Conservation (phyloP, 2,797 vertebrate species). For the Falco naumanni region DNA sequence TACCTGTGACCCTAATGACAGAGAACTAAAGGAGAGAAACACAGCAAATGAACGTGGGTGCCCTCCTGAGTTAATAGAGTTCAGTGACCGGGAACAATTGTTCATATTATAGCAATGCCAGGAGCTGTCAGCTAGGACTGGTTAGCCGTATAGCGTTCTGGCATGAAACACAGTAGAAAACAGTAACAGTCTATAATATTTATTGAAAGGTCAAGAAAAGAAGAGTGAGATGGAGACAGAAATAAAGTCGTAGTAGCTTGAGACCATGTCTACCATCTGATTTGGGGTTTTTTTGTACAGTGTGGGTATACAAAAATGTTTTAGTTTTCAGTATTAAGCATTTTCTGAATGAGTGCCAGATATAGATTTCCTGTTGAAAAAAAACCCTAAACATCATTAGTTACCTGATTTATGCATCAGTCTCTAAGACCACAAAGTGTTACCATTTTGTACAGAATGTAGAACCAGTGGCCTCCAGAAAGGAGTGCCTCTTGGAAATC, state of each 20-base stretch:
- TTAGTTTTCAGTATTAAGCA: not conserved
- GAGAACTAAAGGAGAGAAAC: not conserved
- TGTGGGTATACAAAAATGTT: not conserved
- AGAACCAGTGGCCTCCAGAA: not conserved
- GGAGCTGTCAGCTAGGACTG: not conserved
- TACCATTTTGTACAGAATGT: not conserved
- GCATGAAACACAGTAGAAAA: not conserved
- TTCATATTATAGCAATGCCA: not conserved
- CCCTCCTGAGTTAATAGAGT: not conserved
- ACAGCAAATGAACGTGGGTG: not conserved
- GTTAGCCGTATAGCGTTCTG: not conserved
- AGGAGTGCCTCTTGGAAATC: not conserved
- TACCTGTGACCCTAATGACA: not conserved
- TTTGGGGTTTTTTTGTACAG: not conserved
- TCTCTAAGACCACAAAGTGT: not conserved
- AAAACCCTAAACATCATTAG: not conserved
- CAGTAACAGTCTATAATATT: not conserved
- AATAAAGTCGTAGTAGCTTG: not conserved
- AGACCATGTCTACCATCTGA: not conserved
- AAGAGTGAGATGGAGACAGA: not conserved
- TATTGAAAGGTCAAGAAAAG: not conserved
- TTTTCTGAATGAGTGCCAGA: not conserved
- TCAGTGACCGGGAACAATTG: not conserved
- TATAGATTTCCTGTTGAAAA: not conserved
- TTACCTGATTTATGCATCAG: not conserved